Evolutionary conservation across 1,140 invertebrate species (phyloP).

Genomic region (Bactericera cockerelli): DNA sequence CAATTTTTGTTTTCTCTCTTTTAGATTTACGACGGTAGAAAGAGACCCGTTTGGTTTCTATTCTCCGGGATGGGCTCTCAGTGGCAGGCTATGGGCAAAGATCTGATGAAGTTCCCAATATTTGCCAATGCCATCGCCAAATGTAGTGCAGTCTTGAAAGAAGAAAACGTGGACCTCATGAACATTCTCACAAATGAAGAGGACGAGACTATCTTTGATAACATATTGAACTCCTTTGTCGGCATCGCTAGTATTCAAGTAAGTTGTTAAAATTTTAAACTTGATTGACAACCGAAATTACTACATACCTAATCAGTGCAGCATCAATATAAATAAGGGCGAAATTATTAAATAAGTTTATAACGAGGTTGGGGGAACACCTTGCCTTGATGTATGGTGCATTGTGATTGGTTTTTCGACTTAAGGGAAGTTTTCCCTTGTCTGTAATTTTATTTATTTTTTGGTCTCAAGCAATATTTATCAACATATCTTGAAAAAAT

Average conservation of each 20-base stretch:
- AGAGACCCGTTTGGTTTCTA: conserved; percentile 40
- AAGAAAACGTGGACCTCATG: conserved; percentile 41
- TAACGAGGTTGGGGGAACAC: no score
- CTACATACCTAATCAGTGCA: neutral
- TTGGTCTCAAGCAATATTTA: no score
- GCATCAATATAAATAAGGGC: neutral
- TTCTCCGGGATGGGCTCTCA: conserved; percentile 51
- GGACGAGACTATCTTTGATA: conserved; percentile 39
- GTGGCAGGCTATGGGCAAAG: conserved; percentile 41
- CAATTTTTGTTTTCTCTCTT: no score
- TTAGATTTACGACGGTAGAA: conserved; percentile 32
- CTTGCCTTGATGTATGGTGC: no score
- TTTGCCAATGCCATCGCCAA: conserved; percentile 46
- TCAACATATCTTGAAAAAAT: no score
- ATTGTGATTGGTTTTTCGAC: no score
- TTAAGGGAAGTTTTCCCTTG: no score
- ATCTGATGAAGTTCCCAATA: conserved; percentile 32
- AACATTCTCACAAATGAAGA: conserved; percentile 43
- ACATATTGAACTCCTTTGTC: conserved; percentile 48
- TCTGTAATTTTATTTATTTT: no score
- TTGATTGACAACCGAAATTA: conserved; percentile 2
- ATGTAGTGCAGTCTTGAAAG: conserved; percentile 37
- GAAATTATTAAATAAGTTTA: no score
- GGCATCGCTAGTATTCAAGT: conserved; percentile 68
- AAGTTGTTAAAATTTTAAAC: conserved; percentile 20